Percentiles rank a stretch among this genome's conserved stretches.
phyloP scores from a whole-genome alignment of 2,113 vertebrate species.

The Talpa occidentalis region DNA sequence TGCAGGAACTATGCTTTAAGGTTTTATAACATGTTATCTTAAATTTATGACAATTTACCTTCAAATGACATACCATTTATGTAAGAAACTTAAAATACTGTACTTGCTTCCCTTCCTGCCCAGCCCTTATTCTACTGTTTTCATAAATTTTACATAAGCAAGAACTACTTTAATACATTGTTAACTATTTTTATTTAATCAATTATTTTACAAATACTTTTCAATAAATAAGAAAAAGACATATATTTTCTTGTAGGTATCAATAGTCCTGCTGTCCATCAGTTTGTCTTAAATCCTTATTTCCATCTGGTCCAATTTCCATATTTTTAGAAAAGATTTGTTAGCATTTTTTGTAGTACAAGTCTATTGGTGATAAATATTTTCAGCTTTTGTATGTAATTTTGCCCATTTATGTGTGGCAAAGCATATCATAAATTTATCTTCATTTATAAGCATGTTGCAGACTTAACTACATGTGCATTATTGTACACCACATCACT shows the following conservation, averaged over 20 bases:
- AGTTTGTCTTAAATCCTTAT: neutral
- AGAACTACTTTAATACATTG: neutral
- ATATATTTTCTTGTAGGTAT: neutral
- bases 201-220: neutral
- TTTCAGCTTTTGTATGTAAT: neutral
- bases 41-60: neutral
- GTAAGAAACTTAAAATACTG: neutral
- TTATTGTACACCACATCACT: neutral
- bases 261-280: neutral
- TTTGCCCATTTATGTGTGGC: neutral
- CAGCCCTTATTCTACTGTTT: neutral
- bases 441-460: neutral
- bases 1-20: neutral
- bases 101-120: neutral
- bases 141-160: neutral
- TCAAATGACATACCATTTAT: neutral
- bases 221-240: neutral
- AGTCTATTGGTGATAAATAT: neutral
- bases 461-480: neutral
- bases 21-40: neutral
- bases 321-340: neutral
- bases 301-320: neutral
- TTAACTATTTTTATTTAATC: neutral
- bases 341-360: neutral
- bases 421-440: neutral